Percentiles rank a stretch among this genome's conserved stretches.
Evolutionary conservation across 2,113 vertebrate species (phyloP).

Genomic region (Columba janthina): DNA sequence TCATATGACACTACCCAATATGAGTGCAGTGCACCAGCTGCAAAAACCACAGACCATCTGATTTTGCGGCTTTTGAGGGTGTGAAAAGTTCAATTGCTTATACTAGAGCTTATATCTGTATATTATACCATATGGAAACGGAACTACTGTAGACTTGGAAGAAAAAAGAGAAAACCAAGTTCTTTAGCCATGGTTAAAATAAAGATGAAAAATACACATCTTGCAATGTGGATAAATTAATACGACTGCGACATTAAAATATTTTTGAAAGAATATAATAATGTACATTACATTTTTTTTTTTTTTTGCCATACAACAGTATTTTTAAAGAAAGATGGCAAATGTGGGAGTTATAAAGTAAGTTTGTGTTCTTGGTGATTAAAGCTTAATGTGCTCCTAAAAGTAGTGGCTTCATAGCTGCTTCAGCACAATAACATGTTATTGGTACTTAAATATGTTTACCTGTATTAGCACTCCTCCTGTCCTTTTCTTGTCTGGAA

Average conservation of each 20-base stretch:
- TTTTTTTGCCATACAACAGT: not conserved
- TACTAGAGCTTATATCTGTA: constrained; percentile 84
- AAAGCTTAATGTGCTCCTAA: not conserved
- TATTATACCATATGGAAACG: constrained; percentile 74
- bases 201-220: constrained; percentile 38
- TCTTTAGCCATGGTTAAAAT: constrained; percentile 70
- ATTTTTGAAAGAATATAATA: not conserved
- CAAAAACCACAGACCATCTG: constrained; percentile 90
- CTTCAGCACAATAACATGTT: not conserved
- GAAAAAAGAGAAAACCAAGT: constrained; percentile 73
- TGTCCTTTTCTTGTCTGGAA: not conserved
- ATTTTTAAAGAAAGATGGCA: not conserved
- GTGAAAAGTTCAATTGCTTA: constrained; percentile 98
- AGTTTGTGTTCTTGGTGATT: not conserved
- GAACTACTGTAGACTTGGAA: constrained; percentile 83
- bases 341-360: not conserved
- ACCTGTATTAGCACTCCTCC: not conserved
- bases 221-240: not conserved
- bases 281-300: not conserved
- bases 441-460: not conserved
- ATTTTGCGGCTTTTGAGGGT: constrained; percentile 92
- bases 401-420: not conserved
- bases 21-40: constrained; percentile 90
- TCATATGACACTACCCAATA: constrained; percentile 94
- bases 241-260: not conserved